Evolutionary conservation across 1,140 invertebrate genomes (phyloP).

Genomic region (Ips nitidus): DNA sequence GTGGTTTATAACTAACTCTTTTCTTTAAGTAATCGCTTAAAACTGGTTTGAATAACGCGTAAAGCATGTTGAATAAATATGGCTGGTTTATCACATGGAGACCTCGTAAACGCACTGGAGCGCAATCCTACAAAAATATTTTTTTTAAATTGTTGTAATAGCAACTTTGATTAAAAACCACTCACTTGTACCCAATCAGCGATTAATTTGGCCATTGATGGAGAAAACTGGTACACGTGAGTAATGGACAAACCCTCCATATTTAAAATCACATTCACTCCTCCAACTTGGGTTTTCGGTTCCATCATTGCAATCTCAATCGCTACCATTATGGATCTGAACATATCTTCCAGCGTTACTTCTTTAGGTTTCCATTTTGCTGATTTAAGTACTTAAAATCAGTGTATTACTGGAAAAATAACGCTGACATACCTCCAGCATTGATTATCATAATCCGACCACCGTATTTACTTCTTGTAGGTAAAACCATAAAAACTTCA

Average conservation of each 20-base stretch:
- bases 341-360: slow-evolving; percentile 59
- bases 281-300: slow-evolving; percentile 64
- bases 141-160: background rate
- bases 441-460: slow-evolving; percentile 60
- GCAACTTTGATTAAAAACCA: slow-evolving; percentile 1
- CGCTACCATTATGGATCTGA: slow-evolving; percentile 60
- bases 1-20: slow-evolving; percentile 51
- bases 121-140: slow-evolving; percentile 57
- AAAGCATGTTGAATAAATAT: slow-evolving; percentile 74
- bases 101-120: slow-evolving; percentile 67
- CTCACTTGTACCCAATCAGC: slow-evolving; percentile 67
- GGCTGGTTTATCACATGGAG: slow-evolving; percentile 81
- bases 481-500: slow-evolving; percentile 60
- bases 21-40: slow-evolving; percentile 65
- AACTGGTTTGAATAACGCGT: slow-evolving; percentile 76
- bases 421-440: slow-evolving; percentile 55
- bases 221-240: slow-evolving; percentile 72
- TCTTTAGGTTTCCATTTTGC: slow-evolving; percentile 68
- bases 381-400: slow-evolving; percentile 41
- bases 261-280: slow-evolving; percentile 67
- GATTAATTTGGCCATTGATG: slow-evolving; percentile 64
- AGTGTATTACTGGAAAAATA: background rate
- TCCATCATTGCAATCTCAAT: slow-evolving; percentile 64
- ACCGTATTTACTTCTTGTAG: slow-evolving; percentile 58
- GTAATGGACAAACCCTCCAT: slow-evolving; percentile 65